phyloP scores from a whole-genome alignment of 2,113 vertebrate species.

The Callocephalon fimbriatum region DNA sequence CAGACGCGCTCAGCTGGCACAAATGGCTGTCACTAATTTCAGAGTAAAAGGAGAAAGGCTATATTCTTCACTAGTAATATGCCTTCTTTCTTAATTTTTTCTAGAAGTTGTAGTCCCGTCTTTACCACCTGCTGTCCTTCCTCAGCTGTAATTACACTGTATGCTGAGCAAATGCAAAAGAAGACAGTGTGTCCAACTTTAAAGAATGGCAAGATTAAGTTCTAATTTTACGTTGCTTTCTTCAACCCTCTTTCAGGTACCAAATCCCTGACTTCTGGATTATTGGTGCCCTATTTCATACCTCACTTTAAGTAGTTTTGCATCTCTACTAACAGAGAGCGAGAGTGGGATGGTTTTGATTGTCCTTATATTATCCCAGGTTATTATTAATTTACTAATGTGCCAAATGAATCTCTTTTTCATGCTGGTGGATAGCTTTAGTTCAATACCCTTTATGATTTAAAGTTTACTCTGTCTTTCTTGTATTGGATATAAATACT shows the following conservation, averaged over 20 bases:
- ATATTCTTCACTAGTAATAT: background rate
- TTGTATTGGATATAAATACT: background rate
- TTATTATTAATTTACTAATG: conserved; percentile 16
- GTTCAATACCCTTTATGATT: background rate
- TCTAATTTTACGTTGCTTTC: background rate
- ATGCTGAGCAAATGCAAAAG: background rate
- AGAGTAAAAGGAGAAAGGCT: background rate
- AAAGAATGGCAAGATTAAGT: background rate
- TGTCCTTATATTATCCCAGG: background rate
- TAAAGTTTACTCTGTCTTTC: conserved; percentile 2
- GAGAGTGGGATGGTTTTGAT: background rate
- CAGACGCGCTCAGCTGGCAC: background rate
- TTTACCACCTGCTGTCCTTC: background rate
- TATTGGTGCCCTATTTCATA: background rate
- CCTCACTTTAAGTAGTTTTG: background rate
- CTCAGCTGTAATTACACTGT: background rate
- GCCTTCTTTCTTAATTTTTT: background rate
- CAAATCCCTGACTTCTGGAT: background rate
- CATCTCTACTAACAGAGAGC: background rate
- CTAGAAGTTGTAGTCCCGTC: background rate
- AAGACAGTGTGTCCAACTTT: background rate
- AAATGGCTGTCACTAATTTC: background rate
- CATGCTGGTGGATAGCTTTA: background rate
- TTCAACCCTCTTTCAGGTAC: background rate
- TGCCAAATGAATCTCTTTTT: background rate